Evolutionary conservation across 2,113 vertebrate genomes (phyloP).

Genomic region (Myodes glareolus): DNA sequence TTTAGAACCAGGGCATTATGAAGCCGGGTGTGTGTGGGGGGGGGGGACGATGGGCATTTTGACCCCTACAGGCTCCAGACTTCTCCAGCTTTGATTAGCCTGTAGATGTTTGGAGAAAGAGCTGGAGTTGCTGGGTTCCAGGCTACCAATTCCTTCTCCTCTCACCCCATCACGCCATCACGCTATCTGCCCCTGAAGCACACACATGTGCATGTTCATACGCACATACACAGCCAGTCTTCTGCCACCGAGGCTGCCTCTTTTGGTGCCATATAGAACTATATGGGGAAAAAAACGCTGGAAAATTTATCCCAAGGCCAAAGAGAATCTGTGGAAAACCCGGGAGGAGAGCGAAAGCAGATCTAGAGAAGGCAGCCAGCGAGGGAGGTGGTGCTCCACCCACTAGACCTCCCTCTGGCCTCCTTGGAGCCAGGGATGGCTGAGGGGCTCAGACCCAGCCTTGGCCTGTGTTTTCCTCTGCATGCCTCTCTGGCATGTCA

Average conservation of each 20-base stretch:
- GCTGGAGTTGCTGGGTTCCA: not conserved
- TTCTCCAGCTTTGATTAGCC: not conserved
- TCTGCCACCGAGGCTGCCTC: not conserved
- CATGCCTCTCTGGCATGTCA: not conserved
- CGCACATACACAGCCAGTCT: not conserved
- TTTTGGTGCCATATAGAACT: slow-evolving; percentile 15
- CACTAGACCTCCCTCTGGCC: not conserved
- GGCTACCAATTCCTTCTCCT: not conserved
- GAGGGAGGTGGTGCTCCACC: not conserved
- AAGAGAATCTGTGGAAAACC: slow-evolving; percentile 69
- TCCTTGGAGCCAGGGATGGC: not conserved
- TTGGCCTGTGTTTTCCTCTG: not conserved
- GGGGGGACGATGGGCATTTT: not conserved
- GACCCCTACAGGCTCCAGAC: not conserved
- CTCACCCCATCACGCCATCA: no score
- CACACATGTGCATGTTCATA: not conserved
- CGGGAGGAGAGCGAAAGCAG: slow-evolving; percentile 33
- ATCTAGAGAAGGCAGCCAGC: slow-evolving; percentile 22
- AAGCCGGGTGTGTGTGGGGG: not conserved
- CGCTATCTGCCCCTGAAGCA: not conserved
- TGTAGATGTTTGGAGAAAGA: not conserved
- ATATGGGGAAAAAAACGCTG: slow-evolving; percentile 59
- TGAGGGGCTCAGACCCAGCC: not conserved
- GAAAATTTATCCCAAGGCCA: slow-evolving; percentile 67
- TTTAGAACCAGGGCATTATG: not conserved